Evolutionary conservation across 1,140 invertebrate species (phyloP).

Genomic region (Calliphora vicina): DNA sequence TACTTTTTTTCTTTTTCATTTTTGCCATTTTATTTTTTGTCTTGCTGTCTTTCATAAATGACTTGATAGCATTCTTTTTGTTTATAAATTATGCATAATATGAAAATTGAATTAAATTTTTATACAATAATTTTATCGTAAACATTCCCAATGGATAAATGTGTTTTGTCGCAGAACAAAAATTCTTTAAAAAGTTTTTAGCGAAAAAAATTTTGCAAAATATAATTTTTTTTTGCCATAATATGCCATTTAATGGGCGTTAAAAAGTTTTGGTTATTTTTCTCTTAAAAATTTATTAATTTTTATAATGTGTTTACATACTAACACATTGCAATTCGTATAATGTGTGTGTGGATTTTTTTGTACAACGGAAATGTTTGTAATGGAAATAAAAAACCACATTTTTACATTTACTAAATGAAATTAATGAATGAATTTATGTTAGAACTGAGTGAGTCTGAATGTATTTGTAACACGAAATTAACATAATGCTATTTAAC

Average conservation of each 20-base stretch:
- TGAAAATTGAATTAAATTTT: constrained; percentile 31
- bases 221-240: neutral
- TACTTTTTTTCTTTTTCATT: neutral
- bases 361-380: neutral
- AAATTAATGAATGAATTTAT: neutral
- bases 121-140: constrained; percentile 6
- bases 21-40: neutral
- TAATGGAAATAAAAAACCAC: neutral
- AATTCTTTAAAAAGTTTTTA: neutral
- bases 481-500: too few species aligned
- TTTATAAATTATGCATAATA: constrained; percentile 31
- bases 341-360: neutral
- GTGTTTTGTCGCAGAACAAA: neutral
- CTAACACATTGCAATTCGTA: too few species aligned
- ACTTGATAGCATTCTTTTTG: constrained; percentile 22
- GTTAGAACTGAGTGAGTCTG: too few species aligned
- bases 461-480: too few species aligned
- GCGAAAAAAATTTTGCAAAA: neutral
- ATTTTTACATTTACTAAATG: neutral
- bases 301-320: too few species aligned
- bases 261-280: too few species aligned
- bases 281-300: too few species aligned
- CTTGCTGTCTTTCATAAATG: neutral
- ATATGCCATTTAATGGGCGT: too few species aligned
- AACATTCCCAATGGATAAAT: neutral